Conservation (phyloP, 2,888 invertebrate species). For the Xiphydria camelus region DNA sequence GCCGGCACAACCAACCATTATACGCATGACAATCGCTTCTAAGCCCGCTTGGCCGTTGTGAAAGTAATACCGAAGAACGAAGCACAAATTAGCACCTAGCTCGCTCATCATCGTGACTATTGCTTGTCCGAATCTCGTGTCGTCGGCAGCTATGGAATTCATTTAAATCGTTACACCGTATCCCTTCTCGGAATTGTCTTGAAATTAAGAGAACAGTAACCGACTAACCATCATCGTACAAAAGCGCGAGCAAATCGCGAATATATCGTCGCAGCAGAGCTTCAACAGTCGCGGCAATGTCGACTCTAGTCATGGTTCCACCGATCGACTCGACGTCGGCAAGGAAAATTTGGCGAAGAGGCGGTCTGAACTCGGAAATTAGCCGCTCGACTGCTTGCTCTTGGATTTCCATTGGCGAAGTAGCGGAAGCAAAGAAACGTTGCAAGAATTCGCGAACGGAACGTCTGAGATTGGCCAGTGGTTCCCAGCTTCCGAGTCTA, state of each 20-base stretch:
- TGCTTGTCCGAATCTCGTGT: conserved; percentile 31
- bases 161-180: no score
- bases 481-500: conserved; percentile 27
- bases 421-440: conserved; percentile 28
- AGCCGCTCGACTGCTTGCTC: conserved; percentile 33
- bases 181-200: no score
- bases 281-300: conserved; percentile 36
- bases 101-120: conserved; percentile 24
- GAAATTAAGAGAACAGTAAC: neutral
- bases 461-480: conserved; percentile 33
- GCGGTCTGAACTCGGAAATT: conserved; percentile 29
- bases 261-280: conserved; percentile 28
- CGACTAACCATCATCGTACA: conserved; percentile 33
- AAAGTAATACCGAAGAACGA: conserved; percentile 38
- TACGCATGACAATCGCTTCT: conserved; percentile 50
- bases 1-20: conserved; percentile 56
- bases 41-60: conserved; percentile 55
- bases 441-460: conserved; percentile 36
- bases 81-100: conserved; percentile 30
- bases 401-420: conserved; percentile 19
- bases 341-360: conserved; percentile 29
- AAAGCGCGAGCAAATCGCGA: conserved; percentile 24
- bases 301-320: conserved; percentile 23
- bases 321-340: conserved; percentile 21
- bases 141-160: conserved; percentile 27